Conservation (phyloP, 1,140 invertebrate genomes). For the Zeugodacus cucurbitae region DNA sequence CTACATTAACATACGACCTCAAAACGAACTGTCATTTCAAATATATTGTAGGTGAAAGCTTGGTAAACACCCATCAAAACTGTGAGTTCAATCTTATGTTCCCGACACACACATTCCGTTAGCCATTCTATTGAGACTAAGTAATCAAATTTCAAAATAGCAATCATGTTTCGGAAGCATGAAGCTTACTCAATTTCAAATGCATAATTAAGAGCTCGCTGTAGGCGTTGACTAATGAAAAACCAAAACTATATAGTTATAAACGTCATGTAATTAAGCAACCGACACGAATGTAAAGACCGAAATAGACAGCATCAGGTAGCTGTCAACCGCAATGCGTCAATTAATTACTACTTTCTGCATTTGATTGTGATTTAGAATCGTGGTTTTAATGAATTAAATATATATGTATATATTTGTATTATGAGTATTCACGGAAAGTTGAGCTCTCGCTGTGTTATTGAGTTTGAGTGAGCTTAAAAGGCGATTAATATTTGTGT, state of each 20-base stretch:
- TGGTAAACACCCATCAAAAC: no score
- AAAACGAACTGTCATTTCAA: no score
- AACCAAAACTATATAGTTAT: background rate
- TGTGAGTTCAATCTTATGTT: no score
- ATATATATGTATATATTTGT: no score
- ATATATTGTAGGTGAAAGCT: no score
- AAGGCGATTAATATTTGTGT: background rate
- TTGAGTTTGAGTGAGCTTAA: background rate
- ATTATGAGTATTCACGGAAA: background rate
- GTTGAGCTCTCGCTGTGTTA: background rate
- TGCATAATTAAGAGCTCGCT: background rate
- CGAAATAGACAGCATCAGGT: background rate
- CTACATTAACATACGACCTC: no score
- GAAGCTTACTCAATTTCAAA: background rate
- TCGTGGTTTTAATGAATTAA: conserved; percentile 2
- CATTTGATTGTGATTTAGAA: background rate
- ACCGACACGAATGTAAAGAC: background rate
- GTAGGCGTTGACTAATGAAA: conserved; percentile 26
- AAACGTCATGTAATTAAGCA: conserved; percentile 13
- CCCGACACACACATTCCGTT: no score
- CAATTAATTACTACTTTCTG: conserved; percentile 19
- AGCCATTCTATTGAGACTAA: no score
- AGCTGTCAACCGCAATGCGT: background rate
- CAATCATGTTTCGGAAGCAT: background rate
- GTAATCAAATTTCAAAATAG: background rate